Evolutionary conservation across 2,113 vertebrate genomes (phyloP).

Genomic region (Euleptes europaea): DNA sequence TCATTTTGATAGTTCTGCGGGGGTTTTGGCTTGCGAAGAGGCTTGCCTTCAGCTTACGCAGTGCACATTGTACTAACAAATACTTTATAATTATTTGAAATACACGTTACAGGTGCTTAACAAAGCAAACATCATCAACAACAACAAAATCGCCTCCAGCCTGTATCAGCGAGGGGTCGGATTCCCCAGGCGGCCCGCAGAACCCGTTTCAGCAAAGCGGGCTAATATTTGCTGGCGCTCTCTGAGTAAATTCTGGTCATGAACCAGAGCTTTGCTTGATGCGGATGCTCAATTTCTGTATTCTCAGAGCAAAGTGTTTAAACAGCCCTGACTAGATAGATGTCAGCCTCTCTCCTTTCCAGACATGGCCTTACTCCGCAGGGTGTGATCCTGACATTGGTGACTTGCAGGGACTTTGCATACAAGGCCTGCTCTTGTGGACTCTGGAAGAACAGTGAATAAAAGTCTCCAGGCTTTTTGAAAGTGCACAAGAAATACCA

Average conservation of each 20-base stretch:
- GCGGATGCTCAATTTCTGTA: background rate
- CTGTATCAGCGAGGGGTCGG: no score
- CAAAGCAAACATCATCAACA: slow-evolving; percentile 14
- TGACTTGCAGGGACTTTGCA: background rate
- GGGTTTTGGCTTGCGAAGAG: slow-evolving; percentile 17
- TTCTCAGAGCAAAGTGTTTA: background rate
- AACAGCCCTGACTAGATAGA: no score
- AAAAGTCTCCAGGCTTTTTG: background rate
- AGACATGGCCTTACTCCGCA: no score
- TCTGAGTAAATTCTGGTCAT: background rate
- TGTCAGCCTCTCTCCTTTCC: no score
- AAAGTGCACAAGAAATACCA: background rate
- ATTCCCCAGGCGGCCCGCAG: no score
- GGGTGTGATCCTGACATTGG: background rate
- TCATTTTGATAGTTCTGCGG: slow-evolving; percentile 53
- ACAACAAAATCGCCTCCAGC: no score
- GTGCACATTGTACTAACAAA: slow-evolving; percentile 56
- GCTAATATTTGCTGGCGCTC: background rate
- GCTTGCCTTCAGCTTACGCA: slow-evolving; percentile 56
- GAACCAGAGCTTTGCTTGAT: background rate
- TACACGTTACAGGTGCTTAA: slow-evolving; percentile 44
- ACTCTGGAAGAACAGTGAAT: background rate
- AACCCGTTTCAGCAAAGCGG: no score
- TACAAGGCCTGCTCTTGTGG: no score
- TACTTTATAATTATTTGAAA: slow-evolving; percentile 54